Base-by-base conservation (phyloP, 2,797 vertebrate species). In the Sparus aurata region DNA sequence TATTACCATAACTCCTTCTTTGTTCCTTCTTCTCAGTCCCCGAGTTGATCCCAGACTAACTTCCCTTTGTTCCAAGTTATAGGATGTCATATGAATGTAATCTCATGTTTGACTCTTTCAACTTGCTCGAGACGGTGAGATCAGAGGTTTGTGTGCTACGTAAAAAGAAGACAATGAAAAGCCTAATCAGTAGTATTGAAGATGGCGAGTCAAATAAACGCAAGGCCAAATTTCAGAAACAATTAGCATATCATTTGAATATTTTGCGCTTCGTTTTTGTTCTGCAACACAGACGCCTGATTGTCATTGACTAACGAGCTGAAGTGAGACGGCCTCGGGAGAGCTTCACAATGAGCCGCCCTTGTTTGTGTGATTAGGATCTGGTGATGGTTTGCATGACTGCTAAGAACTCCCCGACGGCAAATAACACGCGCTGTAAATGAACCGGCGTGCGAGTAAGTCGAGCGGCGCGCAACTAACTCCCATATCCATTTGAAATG, bases 31-130 rank as follows among this genome's bases (percentile, higher is more conserved):
- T 55, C 71, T 61, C 12, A 84, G 69, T 75, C 27, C 71, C 25
- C n/a, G 23, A 3, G 12, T n/a, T 64, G 38, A 71, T 34, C 79
- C 61, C 8, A 38, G 78, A 73, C 69, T 61, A 77, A 73, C 18
- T 58, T 69, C 10, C 8, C 62, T 83, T 90, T 86, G 38, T 60
- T 79, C 67, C n/a, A 9, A 69, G 30, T 50, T 52, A 53, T 3
- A 45, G 20, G 65, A 76, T 34, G 25, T 57, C 38, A 25, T 27
- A 27, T 55, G n/a, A 52, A 62, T 60, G 30, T 59, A 70, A 69
- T 23, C 16, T 46, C 22, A 15, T 57, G 13, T 64, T 71, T 65
- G 55, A 52, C 60, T 68, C n/a, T 59, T 54, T 65, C 23, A 25
- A 45, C 17, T 16, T 15, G 17, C 45, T 61, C 12, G 17, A 41